Percentiles rank a stretch among this genome's conserved stretches.
phyloP scores from a whole-genome alignment of 2,888 invertebrate species.

The Microctonus aethiopoides region DNA sequence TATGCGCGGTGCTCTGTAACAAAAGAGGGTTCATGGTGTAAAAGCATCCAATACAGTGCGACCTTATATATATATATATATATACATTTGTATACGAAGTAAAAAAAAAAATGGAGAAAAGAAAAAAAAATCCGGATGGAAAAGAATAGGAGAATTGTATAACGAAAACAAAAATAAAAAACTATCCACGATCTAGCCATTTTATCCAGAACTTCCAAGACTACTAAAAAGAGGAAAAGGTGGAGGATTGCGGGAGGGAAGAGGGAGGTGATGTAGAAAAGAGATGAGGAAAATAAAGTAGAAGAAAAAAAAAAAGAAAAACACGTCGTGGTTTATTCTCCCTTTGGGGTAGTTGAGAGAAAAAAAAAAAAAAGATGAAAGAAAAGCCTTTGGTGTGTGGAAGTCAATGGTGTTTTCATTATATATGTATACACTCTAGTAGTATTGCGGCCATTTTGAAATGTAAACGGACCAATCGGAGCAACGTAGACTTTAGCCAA shows the following conservation, averaged over 20 bases:
- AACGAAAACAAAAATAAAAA: constrained; percentile 33
- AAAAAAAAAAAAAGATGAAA: constrained; percentile 22
- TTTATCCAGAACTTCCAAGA: constrained; percentile 29
- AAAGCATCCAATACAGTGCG: constrained; percentile 33
- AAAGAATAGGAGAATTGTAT: constrained; percentile 32
- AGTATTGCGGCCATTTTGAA: constrained; percentile 62
- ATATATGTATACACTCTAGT: constrained; percentile 40
- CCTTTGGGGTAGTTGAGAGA: constrained; percentile 33
- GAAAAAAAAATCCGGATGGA: constrained; percentile 44
- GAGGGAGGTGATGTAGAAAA: constrained; percentile 23
- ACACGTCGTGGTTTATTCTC: constrained; percentile 31
- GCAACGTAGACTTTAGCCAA: constrained; percentile 32
- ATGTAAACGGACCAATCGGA: constrained; percentile 53
- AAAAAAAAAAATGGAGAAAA: constrained; percentile 22
- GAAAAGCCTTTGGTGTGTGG: constrained; percentile 36
- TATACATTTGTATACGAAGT: neutral
- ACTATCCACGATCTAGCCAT: constrained; percentile 28
- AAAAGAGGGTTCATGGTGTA: constrained; percentile 28
- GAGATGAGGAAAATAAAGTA: constrained; percentile 23
- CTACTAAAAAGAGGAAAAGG: constrained; percentile 10
- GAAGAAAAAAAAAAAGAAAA: constrained; percentile 33
- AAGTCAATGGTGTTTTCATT: constrained; percentile 62
- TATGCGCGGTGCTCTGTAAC: constrained; percentile 30
- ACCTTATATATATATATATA: constrained; percentile 27
- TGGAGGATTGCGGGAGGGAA: constrained; percentile 11